phyloP scores from a whole-genome alignment of 2,888 invertebrate species.

The Ashinkailepas kermadecensis region DNA sequence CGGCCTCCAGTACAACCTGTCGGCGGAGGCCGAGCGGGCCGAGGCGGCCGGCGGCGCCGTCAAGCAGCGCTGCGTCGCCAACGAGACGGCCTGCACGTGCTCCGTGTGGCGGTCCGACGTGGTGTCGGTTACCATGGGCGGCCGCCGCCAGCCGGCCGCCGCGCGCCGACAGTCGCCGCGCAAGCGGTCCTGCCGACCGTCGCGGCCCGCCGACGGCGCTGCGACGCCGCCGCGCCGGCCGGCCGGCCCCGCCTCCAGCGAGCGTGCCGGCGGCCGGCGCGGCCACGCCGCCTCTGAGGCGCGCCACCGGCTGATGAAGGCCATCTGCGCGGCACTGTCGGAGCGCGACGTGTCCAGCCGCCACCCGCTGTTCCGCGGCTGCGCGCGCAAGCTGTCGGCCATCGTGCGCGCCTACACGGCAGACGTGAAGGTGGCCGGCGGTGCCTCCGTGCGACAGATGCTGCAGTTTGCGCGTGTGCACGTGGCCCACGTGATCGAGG shows the following conservation, averaged over 20 bases:
- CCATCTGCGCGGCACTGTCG: conserved; percentile 29
- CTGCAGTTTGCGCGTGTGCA: conserved; percentile 48
- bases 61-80: not conserved
- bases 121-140: conserved; percentile 59
- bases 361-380: not conserved
- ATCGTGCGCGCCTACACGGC: conserved; percentile 40
- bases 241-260: conserved; percentile 62
- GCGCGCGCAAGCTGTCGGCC: conserved; percentile 37
- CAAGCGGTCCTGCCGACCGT: not conserved
- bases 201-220: conserved; percentile 48
- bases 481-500: conserved; percentile 43
- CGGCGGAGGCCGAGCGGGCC: not conserved
- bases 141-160: conserved; percentile 22
- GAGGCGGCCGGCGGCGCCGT: not conserved
- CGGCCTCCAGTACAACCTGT: not conserved
- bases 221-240: conserved; percentile 49
- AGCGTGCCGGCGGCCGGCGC: conserved; percentile 65
- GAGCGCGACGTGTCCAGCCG: conserved; percentile 35
- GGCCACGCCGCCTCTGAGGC: conserved; percentile 48
- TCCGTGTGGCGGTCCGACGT: conserved; percentile 79
- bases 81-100: conserved; percentile 69
- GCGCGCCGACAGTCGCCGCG: conserved; percentile 50
- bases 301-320: conserved; percentile 21
- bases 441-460: conserved; percentile 55
- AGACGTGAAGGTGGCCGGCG: conserved; percentile 54